These are phyloP conservation scores for Aeoliscus strigatus DNA, from an alignment of 2,797 vertebrate species.

Conservation along the genomic window DNA sequence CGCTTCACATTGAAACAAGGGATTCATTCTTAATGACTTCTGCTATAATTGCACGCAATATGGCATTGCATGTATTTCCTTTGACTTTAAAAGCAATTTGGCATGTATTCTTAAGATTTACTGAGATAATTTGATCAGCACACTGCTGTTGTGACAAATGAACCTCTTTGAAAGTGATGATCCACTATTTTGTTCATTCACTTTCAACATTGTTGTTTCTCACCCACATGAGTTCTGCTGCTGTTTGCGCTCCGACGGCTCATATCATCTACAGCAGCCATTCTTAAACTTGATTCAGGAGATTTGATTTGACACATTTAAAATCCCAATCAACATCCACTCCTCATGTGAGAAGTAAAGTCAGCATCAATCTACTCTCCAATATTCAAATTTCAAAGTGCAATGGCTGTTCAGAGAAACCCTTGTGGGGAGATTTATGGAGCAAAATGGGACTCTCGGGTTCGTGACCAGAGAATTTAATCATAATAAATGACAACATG, in stretches of 20 bases:
- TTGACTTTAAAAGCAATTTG: constrained; percentile 26
- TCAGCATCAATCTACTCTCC: constrained; percentile 14
- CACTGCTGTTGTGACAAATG: constrained; percentile 36
- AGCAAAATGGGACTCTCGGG: constrained; percentile 16
- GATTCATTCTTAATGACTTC: too few relatives aligned
- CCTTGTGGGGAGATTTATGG: constrained; percentile 20
- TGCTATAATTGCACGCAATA: too few relatives aligned
- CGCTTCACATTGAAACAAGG: too few relatives aligned
- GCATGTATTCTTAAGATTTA: too few relatives aligned
- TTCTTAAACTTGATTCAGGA: constrained; percentile 17
- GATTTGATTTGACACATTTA: constrained; percentile 30
- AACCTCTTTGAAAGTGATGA: constrained; percentile 23
- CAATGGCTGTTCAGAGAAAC: constrained; percentile 28
- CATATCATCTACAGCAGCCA: too few relatives aligned
- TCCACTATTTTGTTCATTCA: constrained; percentile 26
- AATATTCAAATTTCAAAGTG: constrained; percentile 27
- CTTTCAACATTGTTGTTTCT: constrained; percentile 17
- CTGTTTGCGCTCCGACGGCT: constrained; percentile 1
- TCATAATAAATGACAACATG: constrained; percentile 28
- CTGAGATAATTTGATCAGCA: constrained; percentile 28
- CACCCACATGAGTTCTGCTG: constrained; percentile 1
- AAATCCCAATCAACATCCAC: constrained; percentile 23
- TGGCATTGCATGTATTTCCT: too few relatives aligned
- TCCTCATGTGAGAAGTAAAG: constrained; percentile 22
- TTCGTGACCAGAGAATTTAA: constrained; percentile 32